phyloP scores from a whole-genome alignment of 1,140 invertebrate species.

The Papilio glaucus region DNA sequence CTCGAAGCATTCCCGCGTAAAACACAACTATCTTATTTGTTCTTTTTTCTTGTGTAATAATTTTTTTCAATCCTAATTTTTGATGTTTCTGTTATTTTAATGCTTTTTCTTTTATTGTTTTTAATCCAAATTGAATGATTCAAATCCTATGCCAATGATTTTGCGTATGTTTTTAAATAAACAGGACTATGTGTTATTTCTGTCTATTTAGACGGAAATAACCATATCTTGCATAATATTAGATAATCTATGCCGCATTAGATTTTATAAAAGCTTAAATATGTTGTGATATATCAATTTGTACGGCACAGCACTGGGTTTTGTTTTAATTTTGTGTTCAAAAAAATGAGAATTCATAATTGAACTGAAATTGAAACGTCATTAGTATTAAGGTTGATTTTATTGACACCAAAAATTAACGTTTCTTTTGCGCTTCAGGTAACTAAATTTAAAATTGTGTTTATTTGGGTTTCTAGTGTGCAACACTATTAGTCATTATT shows the following conservation, averaged over 20 bases:
- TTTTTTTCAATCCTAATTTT: background rate
- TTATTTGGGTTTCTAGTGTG: conserved; percentile 48
- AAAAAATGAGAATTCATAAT: conserved; percentile 18
- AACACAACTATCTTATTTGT: background rate
- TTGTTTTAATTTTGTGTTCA: conserved; percentile 36
- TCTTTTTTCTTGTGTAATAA: conserved; percentile 21
- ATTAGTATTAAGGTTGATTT: conserved; percentile 40
- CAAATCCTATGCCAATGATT: too few species aligned
- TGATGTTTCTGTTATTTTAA: background rate
- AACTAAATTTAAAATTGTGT: conserved; percentile 47
- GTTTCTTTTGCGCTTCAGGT: conserved; percentile 41
- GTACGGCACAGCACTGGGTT: conserved; percentile 1
- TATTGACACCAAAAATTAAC: conserved; percentile 58
- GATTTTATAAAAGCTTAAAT: background rate
- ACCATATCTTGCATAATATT: too few species aligned
- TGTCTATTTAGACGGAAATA: too few species aligned
- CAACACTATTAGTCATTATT: conserved; percentile 54
- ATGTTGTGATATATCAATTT: conserved; percentile 20
- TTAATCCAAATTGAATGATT: too few species aligned
- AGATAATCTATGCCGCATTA: too few species aligned
- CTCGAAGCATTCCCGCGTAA: conserved; percentile 15
- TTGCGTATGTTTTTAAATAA: too few species aligned
- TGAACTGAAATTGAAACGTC: conserved; percentile 35
- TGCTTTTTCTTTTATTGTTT: background rate
- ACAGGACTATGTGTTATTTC: too few species aligned